These are phyloP conservation scores for Parnassius smintheus DNA, from an alignment of 2,888 invertebrate genomes.

Conservation along the genomic window DNA sequence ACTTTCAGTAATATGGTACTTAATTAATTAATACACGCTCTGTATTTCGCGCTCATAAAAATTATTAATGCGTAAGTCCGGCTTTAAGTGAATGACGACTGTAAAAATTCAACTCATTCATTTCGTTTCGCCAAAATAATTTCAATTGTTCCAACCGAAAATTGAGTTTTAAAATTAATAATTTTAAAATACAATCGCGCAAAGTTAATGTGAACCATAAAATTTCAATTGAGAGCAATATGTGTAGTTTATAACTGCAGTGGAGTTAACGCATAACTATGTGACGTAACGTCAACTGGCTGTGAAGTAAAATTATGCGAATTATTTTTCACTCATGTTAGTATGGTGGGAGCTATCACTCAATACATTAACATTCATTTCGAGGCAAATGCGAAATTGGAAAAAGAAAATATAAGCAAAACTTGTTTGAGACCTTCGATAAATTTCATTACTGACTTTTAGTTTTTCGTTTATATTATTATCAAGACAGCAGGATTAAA, in stretches of 20 bases:
- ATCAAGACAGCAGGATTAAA: no score
- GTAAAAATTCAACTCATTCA: slow-evolving; percentile 20
- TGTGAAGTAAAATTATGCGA: slow-evolving; percentile 46
- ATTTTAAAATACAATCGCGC: slow-evolving; percentile 36
- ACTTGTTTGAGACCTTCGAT: no score
- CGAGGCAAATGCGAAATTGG: no score
- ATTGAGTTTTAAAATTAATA: slow-evolving; percentile 27
- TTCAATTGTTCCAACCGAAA: slow-evolving; percentile 20
- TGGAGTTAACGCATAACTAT: slow-evolving; percentile 31
- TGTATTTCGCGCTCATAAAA: slow-evolving; percentile 5
- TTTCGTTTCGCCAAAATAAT: slow-evolving; percentile 13
- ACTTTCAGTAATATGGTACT: slow-evolving; percentile 1
- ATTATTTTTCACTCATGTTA: slow-evolving; percentile 6
- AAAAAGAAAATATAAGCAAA: no score
- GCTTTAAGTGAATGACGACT: slow-evolving; percentile 19
- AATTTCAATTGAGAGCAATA: slow-evolving; percentile 39
- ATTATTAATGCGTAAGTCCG: slow-evolving; percentile 13
- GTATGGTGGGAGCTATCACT: neutral
- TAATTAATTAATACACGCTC: slow-evolving; percentile 14
- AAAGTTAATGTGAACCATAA: slow-evolving; percentile 35
- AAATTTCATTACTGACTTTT: no score
- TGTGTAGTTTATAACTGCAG: slow-evolving; percentile 30
- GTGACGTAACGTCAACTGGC: slow-evolving; percentile 35
- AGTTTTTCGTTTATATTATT: no score
- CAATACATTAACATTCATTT: neutral